phyloP scores from a whole-genome alignment of 2,797 vertebrate genomes.

The Sus cebifrons region DNA sequence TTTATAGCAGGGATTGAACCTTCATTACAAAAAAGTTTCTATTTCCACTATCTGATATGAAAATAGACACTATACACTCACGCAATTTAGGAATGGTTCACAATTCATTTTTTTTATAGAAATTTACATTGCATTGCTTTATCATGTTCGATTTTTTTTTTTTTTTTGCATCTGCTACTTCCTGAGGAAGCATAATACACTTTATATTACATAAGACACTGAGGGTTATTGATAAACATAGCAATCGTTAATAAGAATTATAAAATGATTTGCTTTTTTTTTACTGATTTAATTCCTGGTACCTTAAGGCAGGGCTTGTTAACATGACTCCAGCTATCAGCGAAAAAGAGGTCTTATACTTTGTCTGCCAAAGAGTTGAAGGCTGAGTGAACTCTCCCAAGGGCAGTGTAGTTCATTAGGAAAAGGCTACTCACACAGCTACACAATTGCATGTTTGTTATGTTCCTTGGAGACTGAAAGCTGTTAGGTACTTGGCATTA shows the following conservation, averaged over 20 bases:
- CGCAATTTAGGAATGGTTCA: not conserved
- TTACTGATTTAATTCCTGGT: not conserved
- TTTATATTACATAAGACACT: not conserved
- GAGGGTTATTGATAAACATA: not conserved
- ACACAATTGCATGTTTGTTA: slow-evolving; percentile 63
- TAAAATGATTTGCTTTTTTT: slow-evolving; percentile 55
- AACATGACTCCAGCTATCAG: slow-evolving; percentile 24
- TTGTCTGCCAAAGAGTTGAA: slow-evolving; percentile 28
- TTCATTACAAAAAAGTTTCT: not conserved
- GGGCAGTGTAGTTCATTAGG: slow-evolving; percentile 42
- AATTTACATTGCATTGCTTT: slow-evolving; percentile 14
- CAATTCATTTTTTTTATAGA: slow-evolving; percentile 34
- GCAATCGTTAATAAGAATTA: slow-evolving; percentile 18
- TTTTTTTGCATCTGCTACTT: slow-evolving; percentile 31
- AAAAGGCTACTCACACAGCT: slow-evolving; percentile 12
- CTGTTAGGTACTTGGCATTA: slow-evolving; percentile 67
- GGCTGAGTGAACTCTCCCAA: slow-evolving; percentile 42
- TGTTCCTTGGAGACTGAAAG: slow-evolving; percentile 57
- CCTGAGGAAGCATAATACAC: not conserved
- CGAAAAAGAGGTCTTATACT: not conserved
- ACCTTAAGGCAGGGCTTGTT: slow-evolving; percentile 18
- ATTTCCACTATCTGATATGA: not conserved
- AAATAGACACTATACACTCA: not conserved
- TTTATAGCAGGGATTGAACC: not conserved
- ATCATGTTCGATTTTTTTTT: not conserved